Base-by-base conservation (phyloP, 2,888 invertebrate genomes). In the Calameuta idolon region DNA sequence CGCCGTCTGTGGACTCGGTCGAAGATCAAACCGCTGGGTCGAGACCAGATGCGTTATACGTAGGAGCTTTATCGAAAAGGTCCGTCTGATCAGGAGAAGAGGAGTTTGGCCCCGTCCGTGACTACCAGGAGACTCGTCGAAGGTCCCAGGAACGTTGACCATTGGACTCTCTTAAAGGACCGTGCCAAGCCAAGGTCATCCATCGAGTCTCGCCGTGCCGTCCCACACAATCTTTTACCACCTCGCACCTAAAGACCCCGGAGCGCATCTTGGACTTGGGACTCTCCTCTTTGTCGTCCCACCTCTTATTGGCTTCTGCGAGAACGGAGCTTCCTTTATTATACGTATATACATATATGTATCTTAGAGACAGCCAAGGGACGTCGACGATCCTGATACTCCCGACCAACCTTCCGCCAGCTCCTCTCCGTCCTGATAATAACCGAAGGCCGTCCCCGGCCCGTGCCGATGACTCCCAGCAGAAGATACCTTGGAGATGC, bases 71-170 rank as follows among this genome's bases (percentile, higher is more conserved):
- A 89, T 88, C 85, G 88, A 88, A 86, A 87, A 86, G 86, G 87
- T 87, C 88, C 88, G 86, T 76, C 75, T 69, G 76, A 79, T 55
- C 55, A 80, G 80, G 74, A 31, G 76, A 79, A 83, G 73, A 84
- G 85, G 84, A 88, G 88, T 89, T 89, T 87, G 87, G 86, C 85
- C 84, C 85, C 84, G 87, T 89, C 86, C 88, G 80, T 87, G 88
- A 87, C 88, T 86, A 88, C 85, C 82, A 83, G 75, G 78, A 75
- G 75, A 55, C 40, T 40, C 40, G 73, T 80, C 86, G 89, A 90
- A 90, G 89, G 89, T 88, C 89, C 87, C 86, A 82, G 87, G 89
- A 89, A 89, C 90, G 87, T 90, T 89, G 90, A 90, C 90, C 90
- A 90, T 88, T 88, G 87, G 86, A 86, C 84, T 87, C 55, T 55